phyloP scores from a whole-genome alignment of 2,888 invertebrate genomes.

The Cancer borealis region DNA sequence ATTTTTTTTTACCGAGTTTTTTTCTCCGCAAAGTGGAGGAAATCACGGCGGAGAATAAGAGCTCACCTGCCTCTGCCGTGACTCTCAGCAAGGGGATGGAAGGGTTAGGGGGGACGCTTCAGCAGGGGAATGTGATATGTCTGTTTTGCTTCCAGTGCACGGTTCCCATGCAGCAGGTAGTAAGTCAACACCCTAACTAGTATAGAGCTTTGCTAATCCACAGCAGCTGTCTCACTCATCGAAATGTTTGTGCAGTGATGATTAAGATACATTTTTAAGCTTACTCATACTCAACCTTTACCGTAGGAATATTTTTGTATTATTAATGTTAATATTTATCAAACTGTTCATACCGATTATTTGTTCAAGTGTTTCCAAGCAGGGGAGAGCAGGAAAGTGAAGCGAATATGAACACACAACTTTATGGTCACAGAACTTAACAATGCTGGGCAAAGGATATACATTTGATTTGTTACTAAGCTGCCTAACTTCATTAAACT shows the following conservation, averaged over 20 bases:
- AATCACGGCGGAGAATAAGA: slow-evolving; percentile 47
- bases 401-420: background rate
- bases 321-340: background rate
- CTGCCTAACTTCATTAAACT: too few species aligned
- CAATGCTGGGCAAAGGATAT: too few species aligned
- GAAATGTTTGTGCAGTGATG: slow-evolving; percentile 26
- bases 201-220: background rate
- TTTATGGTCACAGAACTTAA: background rate
- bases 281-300: background rate
- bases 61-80: slow-evolving; percentile 31
- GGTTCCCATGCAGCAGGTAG: background rate
- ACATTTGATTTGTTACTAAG: too few species aligned
- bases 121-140: background rate
- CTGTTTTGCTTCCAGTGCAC: background rate
- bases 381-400: background rate
- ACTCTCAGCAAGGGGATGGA: background rate
- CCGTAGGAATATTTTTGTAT: background rate
- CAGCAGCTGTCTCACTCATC: background rate
- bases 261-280: background rate
- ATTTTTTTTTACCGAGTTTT: slow-evolving; percentile 25
- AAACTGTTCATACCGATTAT: background rate
- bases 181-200: background rate
- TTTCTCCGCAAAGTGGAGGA: slow-evolving; percentile 52
- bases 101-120: background rate
- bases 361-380: background rate